A percentile compares a stretch with the other conserved stretches of the same genome.
These are phyloP conservation scores for Sarcophaga variegata DNA, from an alignment of 2,888 invertebrate species.

Conservation along the genomic window DNA sequence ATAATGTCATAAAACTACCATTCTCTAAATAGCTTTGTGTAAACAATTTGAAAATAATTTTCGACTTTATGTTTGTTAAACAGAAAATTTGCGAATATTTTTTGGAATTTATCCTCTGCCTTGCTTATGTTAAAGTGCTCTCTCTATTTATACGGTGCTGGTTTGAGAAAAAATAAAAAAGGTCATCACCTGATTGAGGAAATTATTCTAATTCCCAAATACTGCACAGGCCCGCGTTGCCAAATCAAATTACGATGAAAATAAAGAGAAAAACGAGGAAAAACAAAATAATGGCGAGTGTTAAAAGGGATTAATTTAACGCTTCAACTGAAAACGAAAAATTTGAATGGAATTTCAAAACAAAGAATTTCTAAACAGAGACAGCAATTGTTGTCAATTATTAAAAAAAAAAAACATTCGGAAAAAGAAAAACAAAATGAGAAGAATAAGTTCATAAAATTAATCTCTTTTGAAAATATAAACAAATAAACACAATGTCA, in stretches of 20 bases:
- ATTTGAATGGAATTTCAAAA: constrained; percentile 50
- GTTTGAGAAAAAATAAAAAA: no score
- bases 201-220: no score
- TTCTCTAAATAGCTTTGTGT: no score
- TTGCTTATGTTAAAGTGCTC: no score
- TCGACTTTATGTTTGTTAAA: no score
- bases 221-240: no score
- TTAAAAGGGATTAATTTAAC: constrained; percentile 80
- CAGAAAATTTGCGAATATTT: no score
- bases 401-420: background rate
- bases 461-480: background rate
- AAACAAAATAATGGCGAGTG: constrained; percentile 69
- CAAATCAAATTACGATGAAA: background rate
- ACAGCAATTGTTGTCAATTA: background rate
- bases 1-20: no score
- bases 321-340: constrained; percentile 73
- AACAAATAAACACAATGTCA: background rate
- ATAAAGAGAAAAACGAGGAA: background rate
- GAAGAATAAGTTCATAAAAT: background rate
- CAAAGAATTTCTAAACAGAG: constrained; percentile 1
- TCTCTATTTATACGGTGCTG: background rate
- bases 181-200: no score
- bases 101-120: no score
- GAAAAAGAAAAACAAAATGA: no score
- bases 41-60: no score